Conservation (phyloP, 1,140 invertebrate genomes). For the Pectinophora gossypiella region DNA sequence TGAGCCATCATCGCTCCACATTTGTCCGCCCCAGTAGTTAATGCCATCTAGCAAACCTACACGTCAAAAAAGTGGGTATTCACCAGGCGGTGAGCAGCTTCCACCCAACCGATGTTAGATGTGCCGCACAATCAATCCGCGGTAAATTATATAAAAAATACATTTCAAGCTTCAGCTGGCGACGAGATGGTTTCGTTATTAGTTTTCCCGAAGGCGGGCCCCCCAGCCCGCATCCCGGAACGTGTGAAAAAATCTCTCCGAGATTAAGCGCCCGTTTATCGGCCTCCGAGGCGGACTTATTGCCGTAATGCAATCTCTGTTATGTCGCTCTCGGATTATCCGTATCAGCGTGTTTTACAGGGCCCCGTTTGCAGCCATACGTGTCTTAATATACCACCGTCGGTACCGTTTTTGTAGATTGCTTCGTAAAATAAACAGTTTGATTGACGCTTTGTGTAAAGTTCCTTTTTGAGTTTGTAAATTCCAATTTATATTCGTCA, state of each 20-base stretch:
- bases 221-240: constrained; percentile 35
- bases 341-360: constrained; percentile 48
- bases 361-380: constrained; percentile 12
- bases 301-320: constrained; percentile 71
- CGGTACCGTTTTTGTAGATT: not conserved
- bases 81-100: not conserved
- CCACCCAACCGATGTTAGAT: constrained; percentile 27
- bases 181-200: constrained; percentile 72
- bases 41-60: no score
- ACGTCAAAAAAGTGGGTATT: not conserved
- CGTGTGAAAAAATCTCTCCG: constrained; percentile 68
- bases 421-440: not conserved
- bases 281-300: constrained; percentile 60
- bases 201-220: constrained; percentile 60
- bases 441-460: no score
- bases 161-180: constrained; percentile 71
- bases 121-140: constrained; percentile 52
- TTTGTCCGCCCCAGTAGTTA: no score
- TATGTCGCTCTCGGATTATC: constrained; percentile 65
- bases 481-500: no score
- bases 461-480: no score
- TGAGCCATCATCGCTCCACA: no score
- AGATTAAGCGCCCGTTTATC: constrained; percentile 65
- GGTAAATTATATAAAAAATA: constrained; percentile 75
- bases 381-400: not conserved